Base-by-base conservation (phyloP, 2,797 vertebrate species). In the Lacerta viridis region DNA sequence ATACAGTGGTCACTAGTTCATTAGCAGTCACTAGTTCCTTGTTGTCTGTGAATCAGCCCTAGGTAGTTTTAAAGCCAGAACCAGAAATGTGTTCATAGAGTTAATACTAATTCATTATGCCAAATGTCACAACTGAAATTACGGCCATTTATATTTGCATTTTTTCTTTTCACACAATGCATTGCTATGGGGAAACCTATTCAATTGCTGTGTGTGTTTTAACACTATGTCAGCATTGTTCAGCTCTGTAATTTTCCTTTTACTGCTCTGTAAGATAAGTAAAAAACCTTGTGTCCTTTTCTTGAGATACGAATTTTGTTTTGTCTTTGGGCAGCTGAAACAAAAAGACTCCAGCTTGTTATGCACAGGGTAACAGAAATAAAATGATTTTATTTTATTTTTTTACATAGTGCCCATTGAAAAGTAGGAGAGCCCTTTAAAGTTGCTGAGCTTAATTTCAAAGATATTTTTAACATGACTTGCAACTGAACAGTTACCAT, bases 61-160 rank as follows among this genome's bases (percentile, higher is more conserved):
- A 17, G 3, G 3, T 36, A 9, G 5, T 5, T 29, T 88, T 76
- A 59, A 78, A 61, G 61, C 6, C 71, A 0, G 9, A 36, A 89
- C 83, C n/a, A 7, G 50, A 86, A 83, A 71, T 18, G 61, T 64
- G 29, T 86, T 66, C 9, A 72, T n/a, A 74, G 20, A 27, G 4
- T 87, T 74, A 33, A 43, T 92, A 25, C 90, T 25, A 29, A 33
- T 78, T 1, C 59, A 90, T 74, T 43, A 89, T 91, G 87, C 23
- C 85, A 74, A 92, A 29, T 90, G 81, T 7, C 50, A 87, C 78
- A 80, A 39, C 88, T 10, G n/a, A 2, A 72, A 71, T 84, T 59
- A 71, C 64, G 33, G 7, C 55, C n/a, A 18, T 59, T 69, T 68
- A 55, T 55, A 77, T 91, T 74, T 86, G 61, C 79, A 69, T 85